phyloP scores from a whole-genome alignment of 1,140 invertebrate species.

The Polypedilum pembai region DNA sequence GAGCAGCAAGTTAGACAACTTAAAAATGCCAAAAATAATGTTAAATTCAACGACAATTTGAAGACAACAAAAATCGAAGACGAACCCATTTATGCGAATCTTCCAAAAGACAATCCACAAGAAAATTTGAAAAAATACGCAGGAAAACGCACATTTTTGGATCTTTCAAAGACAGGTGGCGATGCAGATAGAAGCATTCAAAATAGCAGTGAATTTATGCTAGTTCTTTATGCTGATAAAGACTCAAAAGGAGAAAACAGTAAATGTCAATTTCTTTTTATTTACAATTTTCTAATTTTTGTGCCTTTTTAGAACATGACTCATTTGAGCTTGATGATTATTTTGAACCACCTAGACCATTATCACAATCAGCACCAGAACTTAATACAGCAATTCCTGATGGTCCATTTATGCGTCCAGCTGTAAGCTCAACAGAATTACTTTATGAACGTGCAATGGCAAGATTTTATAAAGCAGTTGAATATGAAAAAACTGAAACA shows the following conservation, averaged over 20 bases:
- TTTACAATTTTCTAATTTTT: too few species aligned
- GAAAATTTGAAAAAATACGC: conserved; percentile 26
- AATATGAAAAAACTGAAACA: conserved; percentile 58
- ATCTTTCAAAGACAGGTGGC: conserved; percentile 18
- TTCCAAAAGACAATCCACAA: conserved; percentile 26
- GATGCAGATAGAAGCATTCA: conserved; percentile 41
- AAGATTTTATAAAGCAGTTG: conserved; percentile 64
- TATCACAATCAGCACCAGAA: conserved; percentile 69
- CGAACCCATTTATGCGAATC: conserved; percentile 22
- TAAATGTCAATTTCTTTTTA: conserved; percentile 32
- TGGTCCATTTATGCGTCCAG: conserved; percentile 55
- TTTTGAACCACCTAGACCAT: conserved; percentile 56
- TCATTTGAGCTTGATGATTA: conserved; percentile 55
- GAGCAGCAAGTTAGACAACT: not conserved
- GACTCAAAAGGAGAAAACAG: conserved; percentile 46
- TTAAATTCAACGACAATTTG: conserved; percentile 24
- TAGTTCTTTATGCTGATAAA: conserved; percentile 63
- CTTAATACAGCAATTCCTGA: conserved; percentile 43
- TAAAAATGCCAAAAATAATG: conserved; percentile 13
- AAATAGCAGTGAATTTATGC: conserved; percentile 65
- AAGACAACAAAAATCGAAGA: not conserved
- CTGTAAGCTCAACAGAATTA: conserved; percentile 72
- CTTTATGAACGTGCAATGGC: conserved; percentile 72
- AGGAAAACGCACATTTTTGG: conserved; percentile 21
- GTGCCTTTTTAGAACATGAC: conserved; percentile 51